Percentiles rank a stretch among this genome's conserved stretches.
phyloP scores from a whole-genome alignment of 2,888 invertebrate species.

The Eumerus sabulonum region DNA sequence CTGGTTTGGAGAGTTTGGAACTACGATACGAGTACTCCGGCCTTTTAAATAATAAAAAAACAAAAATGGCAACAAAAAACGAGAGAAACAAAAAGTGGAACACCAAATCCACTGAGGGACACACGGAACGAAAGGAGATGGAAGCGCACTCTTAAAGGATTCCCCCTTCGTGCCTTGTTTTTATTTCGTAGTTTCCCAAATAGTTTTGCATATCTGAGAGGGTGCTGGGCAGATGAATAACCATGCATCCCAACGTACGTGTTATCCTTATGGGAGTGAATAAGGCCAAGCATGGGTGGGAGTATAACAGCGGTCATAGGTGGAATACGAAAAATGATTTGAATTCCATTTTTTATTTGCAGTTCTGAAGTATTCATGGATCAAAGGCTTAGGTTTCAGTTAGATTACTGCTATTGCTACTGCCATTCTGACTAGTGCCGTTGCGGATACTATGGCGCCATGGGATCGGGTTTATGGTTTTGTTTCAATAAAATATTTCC shows the following conservation, averaged over 20 bases:
- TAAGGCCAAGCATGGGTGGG: background rate
- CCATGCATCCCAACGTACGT: constrained; percentile 17
- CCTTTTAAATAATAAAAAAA: constrained; percentile 57
- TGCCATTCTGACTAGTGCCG: background rate
- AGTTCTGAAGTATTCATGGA: constrained; percentile 62
- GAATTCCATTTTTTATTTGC: constrained; percentile 62
- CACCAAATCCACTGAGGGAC: background rate
- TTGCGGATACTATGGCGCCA: constrained; percentile 17
- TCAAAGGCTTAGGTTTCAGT: constrained; percentile 55
- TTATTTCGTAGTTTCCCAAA: constrained; percentile 60
- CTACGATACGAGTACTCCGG: constrained; percentile 41
- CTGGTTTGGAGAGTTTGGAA: constrained; percentile 6
- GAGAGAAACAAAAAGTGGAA: background rate
- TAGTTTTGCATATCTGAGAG: constrained; percentile 54
- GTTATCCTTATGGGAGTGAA: background rate
- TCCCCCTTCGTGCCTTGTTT: constrained; percentile 56
- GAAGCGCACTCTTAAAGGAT: constrained; percentile 42
- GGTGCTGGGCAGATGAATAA: too few relatives aligned
- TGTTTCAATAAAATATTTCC: constrained; percentile 61
- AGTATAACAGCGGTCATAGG: constrained; percentile 41
- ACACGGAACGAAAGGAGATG: constrained; percentile 10
- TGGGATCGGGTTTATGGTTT: constrained; percentile 24
- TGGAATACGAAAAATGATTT: constrained; percentile 54
- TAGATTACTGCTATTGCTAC: constrained; percentile 29
- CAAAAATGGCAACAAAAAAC: constrained; percentile 22